Percentiles rank a stretch among this genome's conserved stretches.
phyloP scores from a whole-genome alignment of 2,888 invertebrate species.

The Mythimna pallens region DNA sequence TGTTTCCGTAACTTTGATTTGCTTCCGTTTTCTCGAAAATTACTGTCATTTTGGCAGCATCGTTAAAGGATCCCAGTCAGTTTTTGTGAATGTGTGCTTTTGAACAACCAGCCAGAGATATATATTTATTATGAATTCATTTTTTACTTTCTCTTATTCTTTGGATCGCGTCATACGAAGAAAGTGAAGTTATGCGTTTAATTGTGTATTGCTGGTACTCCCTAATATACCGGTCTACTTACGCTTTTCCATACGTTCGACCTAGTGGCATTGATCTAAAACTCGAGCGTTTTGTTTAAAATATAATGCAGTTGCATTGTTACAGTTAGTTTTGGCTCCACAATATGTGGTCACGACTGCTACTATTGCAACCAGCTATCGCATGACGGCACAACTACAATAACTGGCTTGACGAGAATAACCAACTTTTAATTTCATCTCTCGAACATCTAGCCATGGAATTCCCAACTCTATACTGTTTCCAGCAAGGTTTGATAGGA shows the following conservation, averaged over 20 bases:
- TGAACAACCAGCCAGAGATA: background rate
- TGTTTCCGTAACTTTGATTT: constrained; percentile 13
- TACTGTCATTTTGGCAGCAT: background rate
- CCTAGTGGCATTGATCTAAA: constrained; percentile 49
- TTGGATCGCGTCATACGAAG: constrained; percentile 25
- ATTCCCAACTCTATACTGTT: constrained; percentile 30
- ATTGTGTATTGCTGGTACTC: constrained; percentile 29
- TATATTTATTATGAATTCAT: constrained; percentile 7
- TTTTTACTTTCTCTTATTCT: constrained; percentile 46
- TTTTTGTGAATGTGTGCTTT: background rate
- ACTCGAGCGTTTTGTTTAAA: constrained; percentile 36
- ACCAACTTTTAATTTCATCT: constrained; percentile 19
- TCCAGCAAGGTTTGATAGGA: background rate
- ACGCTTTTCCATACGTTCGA: constrained; percentile 7
- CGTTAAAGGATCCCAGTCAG: background rate
- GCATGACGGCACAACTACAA: constrained; percentile 69
- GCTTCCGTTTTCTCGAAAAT: background rate
- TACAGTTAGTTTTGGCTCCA: constrained; percentile 32
- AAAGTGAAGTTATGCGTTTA: constrained; percentile 35
- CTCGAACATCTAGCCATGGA: background rate
- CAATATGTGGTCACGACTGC: constrained; percentile 41
- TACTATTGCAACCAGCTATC: constrained; percentile 64
- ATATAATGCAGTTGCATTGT: constrained; percentile 40
- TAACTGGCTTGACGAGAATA: constrained; percentile 52
- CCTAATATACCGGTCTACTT: constrained; percentile 20